A percentile compares a stretch with the other conserved stretches of the same genome.
Evolutionary conservation across 2,888 invertebrate species (phyloP).

Genomic region (Zonitis immaculata): DNA sequence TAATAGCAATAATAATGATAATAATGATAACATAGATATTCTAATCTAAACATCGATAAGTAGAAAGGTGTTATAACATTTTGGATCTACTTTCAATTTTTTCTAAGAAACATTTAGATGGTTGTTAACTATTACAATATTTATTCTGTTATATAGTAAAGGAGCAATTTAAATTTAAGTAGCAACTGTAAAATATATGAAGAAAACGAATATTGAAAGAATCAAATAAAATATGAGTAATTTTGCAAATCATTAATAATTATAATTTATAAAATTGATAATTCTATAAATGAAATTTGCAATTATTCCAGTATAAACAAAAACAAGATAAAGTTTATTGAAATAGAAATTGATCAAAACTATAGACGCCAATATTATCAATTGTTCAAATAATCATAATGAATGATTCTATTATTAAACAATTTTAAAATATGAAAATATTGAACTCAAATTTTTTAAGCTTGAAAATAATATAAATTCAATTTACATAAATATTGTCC

Average conservation of each 20-base stretch:
- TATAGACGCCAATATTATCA: neutral
- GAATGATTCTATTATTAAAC: no score
- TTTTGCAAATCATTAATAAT: neutral
- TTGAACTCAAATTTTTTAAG: neutral
- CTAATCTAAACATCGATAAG: slow-evolving; percentile 4
- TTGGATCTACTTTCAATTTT: slow-evolving; percentile 2
- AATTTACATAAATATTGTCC: neutral
- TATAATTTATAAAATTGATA: neutral
- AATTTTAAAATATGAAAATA: neutral
- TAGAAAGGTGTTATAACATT: slow-evolving; percentile 3
- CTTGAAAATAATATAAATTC: neutral
- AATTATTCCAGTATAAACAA: neutral
- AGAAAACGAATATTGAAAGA: no score
- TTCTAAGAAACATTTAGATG: slow-evolving; percentile 1
- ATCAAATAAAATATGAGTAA: neutral
- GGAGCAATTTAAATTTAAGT: neutral
- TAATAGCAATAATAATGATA: neutral
- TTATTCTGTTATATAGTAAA: neutral
- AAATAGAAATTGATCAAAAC: neutral
- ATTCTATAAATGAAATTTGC: neutral
- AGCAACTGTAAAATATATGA: neutral
- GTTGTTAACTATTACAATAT: neutral
- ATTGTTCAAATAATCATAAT: no score
- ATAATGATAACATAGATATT: neutral
- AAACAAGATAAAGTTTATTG: neutral